These are phyloP conservation scores for Helicorthomorpha holstii DNA, from an alignment of 1,140 invertebrate species.

Conservation along the genomic window DNA sequence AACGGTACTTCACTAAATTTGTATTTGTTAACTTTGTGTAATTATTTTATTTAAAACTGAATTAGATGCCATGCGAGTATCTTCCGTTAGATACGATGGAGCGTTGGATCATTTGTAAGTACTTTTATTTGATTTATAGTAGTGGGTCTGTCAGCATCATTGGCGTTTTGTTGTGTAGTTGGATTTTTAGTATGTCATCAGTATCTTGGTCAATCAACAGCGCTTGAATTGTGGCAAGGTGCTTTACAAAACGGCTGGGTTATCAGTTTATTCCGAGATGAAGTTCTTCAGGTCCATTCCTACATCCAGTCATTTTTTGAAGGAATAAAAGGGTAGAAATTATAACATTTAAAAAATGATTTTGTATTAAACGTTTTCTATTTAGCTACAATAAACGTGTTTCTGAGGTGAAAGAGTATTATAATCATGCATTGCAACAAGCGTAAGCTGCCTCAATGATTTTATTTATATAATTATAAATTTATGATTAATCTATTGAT, in stretches of 20 bases:
- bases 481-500: constrained; percentile 1
- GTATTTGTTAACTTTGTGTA: constrained; percentile 4
- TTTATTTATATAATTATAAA: constrained; percentile 5
- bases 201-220: constrained; percentile 43
- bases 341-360: constrained; percentile 4
- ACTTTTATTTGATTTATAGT: neutral
- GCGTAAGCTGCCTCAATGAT: constrained; percentile 32
- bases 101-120: constrained; percentile 80
- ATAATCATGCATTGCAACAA: constrained; percentile 72
- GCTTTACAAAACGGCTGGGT: constrained; percentile 89
- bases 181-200: constrained; percentile 81
- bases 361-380: constrained; percentile 12
- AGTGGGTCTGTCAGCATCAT: neutral
- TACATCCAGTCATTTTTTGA: constrained; percentile 91
- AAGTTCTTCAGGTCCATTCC: constrained; percentile 88
- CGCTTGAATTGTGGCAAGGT: constrained; percentile 74
- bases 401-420: constrained; percentile 86
- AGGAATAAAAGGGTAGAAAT: constrained; percentile 59
- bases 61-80: constrained; percentile 83
- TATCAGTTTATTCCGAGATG: constrained; percentile 85
- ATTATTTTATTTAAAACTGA: constrained; percentile 1
- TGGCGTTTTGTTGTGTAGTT: constrained; percentile 31
- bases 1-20: constrained; percentile 30
- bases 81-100: constrained; percentile 88
- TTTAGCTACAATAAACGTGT: constrained; percentile 62